A percentile compares a stretch with the other conserved stretches of the same genome.
Conservation (phyloP, 2,888 invertebrate genomes). For the Stomorhina lunata region DNA sequence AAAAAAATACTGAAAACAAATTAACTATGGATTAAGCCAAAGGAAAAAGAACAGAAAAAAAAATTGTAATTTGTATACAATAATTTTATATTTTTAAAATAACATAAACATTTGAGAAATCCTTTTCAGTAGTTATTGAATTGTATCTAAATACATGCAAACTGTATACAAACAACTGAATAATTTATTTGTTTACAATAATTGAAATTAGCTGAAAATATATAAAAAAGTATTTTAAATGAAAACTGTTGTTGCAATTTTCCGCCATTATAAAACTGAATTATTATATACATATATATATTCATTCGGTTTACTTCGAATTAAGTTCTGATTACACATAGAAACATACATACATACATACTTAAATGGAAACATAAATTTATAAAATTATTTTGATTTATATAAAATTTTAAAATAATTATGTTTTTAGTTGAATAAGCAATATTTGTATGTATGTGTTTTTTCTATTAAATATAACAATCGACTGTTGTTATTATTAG, state of each 20-base stretch:
- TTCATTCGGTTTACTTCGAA: background rate
- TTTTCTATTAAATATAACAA: background rate
- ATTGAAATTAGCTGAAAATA: constrained; percentile 11
- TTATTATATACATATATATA: background rate
- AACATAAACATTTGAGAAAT: too few species aligned
- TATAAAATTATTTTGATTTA: constrained; percentile 7
- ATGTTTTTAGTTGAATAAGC: constrained; percentile 24
- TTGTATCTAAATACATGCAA: too few species aligned
- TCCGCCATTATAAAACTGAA: background rate
- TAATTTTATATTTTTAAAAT: too few species aligned
- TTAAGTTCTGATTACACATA: background rate
- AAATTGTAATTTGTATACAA: background rate
- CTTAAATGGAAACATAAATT: background rate
- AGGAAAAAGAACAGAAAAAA: background rate
- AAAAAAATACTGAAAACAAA: too few species aligned
- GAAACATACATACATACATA: background rate
- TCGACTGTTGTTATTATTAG: constrained; percentile 27
- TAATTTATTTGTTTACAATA: background rate
- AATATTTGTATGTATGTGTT: too few species aligned
- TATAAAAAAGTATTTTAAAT: background rate
- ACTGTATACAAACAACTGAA: background rate
- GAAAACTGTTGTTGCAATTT: background rate
- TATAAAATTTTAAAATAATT: constrained; percentile 18
- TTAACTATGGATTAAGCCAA: too few species aligned
- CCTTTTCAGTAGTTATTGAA: background rate